These are phyloP conservation scores for Cynopterus brachyotis DNA, from an alignment of 2,113 vertebrate genomes.

Conservation along the genomic window DNA sequence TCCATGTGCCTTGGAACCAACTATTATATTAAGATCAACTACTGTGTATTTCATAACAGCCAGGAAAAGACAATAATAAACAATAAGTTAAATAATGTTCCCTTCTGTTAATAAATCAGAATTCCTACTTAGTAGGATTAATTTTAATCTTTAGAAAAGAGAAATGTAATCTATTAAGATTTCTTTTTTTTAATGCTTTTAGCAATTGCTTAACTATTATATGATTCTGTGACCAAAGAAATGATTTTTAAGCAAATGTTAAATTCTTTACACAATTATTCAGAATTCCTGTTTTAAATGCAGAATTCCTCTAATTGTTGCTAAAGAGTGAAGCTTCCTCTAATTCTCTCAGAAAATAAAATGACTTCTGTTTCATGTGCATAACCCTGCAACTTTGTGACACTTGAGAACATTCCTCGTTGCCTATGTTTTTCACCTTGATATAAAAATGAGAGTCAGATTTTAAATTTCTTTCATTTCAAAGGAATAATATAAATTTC, in stretches of 20 bases:
- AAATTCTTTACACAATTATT: neutral
- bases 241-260: neutral
- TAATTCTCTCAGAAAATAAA: neutral
- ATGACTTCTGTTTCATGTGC: neutral
- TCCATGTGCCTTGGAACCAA: neutral
- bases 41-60: neutral
- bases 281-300: neutral
- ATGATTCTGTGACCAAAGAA: neutral
- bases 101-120: neutral
- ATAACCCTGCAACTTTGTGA: neutral
- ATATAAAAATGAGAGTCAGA: neutral
- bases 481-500: neutral
- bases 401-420: neutral
- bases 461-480: constrained; percentile 12
- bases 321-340: neutral
- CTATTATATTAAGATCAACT: neutral
- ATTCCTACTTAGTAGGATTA: neutral
- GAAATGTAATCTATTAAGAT: neutral
- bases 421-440: neutral
- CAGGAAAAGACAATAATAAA: neutral
- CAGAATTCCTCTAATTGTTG: neutral
- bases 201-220: neutral
- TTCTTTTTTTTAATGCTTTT: neutral
- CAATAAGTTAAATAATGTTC: neutral
- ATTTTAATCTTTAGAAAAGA: neutral